Base-by-base conservation (phyloP, 1,140 invertebrate genomes). In the Tetranychus urticae region DNA sequence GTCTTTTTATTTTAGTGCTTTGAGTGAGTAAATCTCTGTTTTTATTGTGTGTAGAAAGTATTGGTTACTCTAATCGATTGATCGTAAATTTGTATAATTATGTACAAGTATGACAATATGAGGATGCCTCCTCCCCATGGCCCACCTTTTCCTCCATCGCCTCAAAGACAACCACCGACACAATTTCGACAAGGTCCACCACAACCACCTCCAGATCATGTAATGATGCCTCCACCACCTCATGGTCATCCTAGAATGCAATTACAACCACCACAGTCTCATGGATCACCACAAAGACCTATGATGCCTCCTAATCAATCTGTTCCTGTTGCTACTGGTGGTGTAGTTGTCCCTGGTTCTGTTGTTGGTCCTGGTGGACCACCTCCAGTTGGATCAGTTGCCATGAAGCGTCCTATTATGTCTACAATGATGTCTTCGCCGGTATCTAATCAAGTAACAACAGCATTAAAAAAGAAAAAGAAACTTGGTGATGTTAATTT, bases 401-500 rank as follows among this genome's bases (percentile, higher is more conserved):
- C 13, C 12, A n/a, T n/a, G 50, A n/a, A 52, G 8, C n/a, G n/a
- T 33, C n/a, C n/a, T n/a, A n/a, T 33, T n/a, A 31, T 33, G 7
- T 52, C 50, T 33, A 23, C n/a, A 13, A 31, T 52, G n/a, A 52
- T 52, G n/a, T 1, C 31, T 33, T 31, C 50, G 7, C 23, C 50
- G 13, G 12, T 14, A 47, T 47, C 46, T n/a, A 47, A 14, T n/a
- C 13, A 14, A 14, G 12, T n/a, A 42, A 42, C 39, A 42, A 2
- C 50, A 52, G 12, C n/a, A 52, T n/a, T 33, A 8, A 64, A 64
- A 42, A 64, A 64, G 42, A 64, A 64, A 47, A 64, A 64, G 48
- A 64, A 64, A 60, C 34, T 64, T 23, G 88, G 89, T 5, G 92
- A 97, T 72, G 96, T 96, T 75, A 91, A 97, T 69, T 75, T 97